Conservation (phyloP, 1,140 invertebrate genomes). For the Pachypsylla venusta region DNA sequence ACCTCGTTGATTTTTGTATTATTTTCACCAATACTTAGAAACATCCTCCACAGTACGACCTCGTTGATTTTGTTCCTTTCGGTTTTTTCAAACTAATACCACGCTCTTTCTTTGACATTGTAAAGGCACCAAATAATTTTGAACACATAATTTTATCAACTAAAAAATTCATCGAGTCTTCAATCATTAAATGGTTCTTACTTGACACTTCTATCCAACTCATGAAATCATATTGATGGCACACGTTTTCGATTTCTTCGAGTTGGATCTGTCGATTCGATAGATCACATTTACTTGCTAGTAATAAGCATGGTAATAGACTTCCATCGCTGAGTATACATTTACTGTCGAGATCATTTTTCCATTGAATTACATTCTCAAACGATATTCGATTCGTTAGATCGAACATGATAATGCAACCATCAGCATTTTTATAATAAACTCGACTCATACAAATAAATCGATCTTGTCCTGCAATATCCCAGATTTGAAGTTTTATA, state of each 20-base stretch:
- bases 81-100: too few relatives aligned
- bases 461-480: not conserved
- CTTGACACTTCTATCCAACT: not conserved
- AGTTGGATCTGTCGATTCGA: not conserved
- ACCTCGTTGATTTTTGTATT: too few relatives aligned
- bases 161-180: conserved; percentile 8
- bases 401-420: conserved; percentile 5
- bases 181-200: not conserved
- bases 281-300: conserved; percentile 2
- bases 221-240: conserved; percentile 1
- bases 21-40: too few relatives aligned
- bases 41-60: too few relatives aligned
- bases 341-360: not conserved
- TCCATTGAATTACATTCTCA: not conserved
- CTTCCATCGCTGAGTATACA: not conserved
- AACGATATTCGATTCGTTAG: not conserved
- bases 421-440: not conserved
- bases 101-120: too few relatives aligned
- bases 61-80: too few relatives aligned
- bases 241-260: not conserved
- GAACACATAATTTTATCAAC: not conserved
- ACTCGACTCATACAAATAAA: not conserved
- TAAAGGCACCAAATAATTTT: too few relatives aligned
- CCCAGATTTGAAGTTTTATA: not conserved
- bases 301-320: not conserved